Evolutionary conservation across 2,797 vertebrate species (phyloP).

Genomic region (Petrocephalus sullivani): DNA sequence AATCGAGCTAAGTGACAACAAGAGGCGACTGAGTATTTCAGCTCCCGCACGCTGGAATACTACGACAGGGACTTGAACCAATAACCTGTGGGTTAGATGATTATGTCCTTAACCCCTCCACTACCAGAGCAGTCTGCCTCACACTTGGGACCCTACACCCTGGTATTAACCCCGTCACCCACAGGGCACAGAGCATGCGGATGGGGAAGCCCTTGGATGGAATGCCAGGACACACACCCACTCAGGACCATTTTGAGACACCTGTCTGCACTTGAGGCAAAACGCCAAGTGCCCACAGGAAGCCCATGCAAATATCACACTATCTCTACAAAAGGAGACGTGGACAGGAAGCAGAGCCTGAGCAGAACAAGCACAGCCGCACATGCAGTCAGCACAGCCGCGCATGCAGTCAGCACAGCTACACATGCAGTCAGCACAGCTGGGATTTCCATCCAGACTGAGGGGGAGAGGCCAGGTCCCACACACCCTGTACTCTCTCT

Average conservation of each 20-base stretch:
- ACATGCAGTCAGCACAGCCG: not conserved
- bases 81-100: not conserved
- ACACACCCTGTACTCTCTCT: not conserved
- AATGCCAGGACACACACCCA: not conserved
- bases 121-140: not conserved
- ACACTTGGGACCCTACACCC: not conserved
- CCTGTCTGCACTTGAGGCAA: not conserved
- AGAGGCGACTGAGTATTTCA: not conserved
- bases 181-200: not conserved
- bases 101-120: not conserved
- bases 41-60: not conserved
- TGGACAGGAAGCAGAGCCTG: not conserved
- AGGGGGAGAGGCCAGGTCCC: not conserved
- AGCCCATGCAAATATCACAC: not conserved
- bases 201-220: not conserved
- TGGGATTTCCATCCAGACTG: not conserved
- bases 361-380: not conserved
- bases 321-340: not conserved
- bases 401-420: not conserved
- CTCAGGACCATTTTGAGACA: not conserved
- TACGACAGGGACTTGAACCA: not conserved
- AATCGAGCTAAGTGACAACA: not conserved
- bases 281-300: not conserved
- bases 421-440: not conserved
- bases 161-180: not conserved